These are phyloP conservation scores for Drosophila sordidula DNA, from an alignment of 2,888 invertebrate genomes.

Conservation along the genomic window DNA sequence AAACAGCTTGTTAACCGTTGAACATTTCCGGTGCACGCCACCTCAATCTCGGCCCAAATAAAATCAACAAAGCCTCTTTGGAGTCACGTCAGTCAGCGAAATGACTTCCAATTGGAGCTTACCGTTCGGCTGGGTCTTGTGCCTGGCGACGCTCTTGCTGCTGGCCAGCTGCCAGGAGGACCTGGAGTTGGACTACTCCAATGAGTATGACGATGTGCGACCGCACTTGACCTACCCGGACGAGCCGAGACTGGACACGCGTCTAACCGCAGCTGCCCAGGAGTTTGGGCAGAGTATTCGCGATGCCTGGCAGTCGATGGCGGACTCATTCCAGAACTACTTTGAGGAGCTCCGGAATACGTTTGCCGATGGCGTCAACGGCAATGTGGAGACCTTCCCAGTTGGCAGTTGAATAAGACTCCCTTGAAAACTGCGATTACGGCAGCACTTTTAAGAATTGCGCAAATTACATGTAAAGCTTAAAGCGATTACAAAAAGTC, in stretches of 20 bases:
- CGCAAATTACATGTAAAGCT: background rate
- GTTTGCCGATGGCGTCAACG: constrained; percentile 36
- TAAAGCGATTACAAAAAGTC: background rate
- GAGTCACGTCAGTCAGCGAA: constrained; percentile 43
- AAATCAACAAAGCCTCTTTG: constrained; percentile 36
- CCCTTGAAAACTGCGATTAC: no score
- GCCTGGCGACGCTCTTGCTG: background rate
- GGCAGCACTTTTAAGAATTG: background rate
- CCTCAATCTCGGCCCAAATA: constrained; percentile 34
- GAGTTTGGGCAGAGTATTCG: constrained; percentile 62
- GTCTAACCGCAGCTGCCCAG: constrained; percentile 47
- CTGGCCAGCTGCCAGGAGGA: constrained; percentile 27
- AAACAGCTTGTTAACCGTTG: constrained; percentile 8
- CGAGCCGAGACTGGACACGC: constrained; percentile 46
- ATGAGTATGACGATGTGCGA: constrained; percentile 73
- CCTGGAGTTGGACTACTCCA: constrained; percentile 58
- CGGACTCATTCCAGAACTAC: constrained; percentile 57
- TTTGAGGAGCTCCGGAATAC: constrained; percentile 51
- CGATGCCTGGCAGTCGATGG: constrained; percentile 70
- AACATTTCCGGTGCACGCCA: constrained; percentile 20
- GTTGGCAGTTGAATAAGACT: background rate
- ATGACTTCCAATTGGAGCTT: constrained; percentile 38
- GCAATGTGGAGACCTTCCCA: constrained; percentile 10
- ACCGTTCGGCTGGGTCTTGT: constrained; percentile 1
- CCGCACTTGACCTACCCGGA: constrained; percentile 53